Percentiles rank a stretch among this genome's conserved stretches.
Conservation (phyloP, 1,140 invertebrate species). For the Drosophila repleta region DNA sequence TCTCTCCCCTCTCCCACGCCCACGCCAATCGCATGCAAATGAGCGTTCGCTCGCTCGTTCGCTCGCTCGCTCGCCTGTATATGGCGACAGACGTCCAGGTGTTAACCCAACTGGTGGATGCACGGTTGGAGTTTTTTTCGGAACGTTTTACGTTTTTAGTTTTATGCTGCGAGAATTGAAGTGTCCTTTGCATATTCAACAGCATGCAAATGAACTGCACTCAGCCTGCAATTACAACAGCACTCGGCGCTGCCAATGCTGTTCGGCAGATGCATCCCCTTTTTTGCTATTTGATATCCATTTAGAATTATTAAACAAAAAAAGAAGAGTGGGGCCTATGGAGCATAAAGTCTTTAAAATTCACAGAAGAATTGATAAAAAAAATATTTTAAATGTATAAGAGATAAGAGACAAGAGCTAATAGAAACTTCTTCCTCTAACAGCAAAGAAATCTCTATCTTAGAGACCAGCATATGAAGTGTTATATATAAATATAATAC, state of each 20-base stretch:
- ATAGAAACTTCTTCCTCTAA: too few relatives aligned
- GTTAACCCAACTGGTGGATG: slow-evolving; percentile 17
- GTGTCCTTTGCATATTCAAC: slow-evolving; percentile 66
- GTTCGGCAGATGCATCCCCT: not conserved
- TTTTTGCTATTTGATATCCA: not conserved
- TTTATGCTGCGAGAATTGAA: slow-evolving; percentile 65
- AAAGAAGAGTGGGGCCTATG: not conserved
- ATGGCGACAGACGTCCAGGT: slow-evolving; percentile 33
- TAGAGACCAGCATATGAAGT: too few relatives aligned
- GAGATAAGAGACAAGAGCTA: too few relatives aligned
- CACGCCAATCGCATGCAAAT: slow-evolving; percentile 68
- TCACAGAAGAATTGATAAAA: too few relatives aligned
- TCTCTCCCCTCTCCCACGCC: not conserved
- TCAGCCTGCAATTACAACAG: slow-evolving; percentile 58
- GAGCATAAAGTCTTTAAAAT: not conserved
- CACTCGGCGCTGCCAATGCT: slow-evolving; percentile 13
- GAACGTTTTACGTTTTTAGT: slow-evolving; percentile 73
- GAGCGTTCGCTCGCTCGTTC: slow-evolving; percentile 31
- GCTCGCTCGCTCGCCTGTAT: not conserved
- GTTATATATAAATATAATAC: too few relatives aligned
- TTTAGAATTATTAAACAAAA: not conserved
- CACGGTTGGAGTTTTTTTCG: slow-evolving; percentile 31
- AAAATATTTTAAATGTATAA: too few relatives aligned
- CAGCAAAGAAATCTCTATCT: too few relatives aligned
- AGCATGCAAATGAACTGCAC: slow-evolving; percentile 73